Base-by-base conservation (phyloP, 2,888 invertebrate species). In the Tenthredo mesomela region DNA sequence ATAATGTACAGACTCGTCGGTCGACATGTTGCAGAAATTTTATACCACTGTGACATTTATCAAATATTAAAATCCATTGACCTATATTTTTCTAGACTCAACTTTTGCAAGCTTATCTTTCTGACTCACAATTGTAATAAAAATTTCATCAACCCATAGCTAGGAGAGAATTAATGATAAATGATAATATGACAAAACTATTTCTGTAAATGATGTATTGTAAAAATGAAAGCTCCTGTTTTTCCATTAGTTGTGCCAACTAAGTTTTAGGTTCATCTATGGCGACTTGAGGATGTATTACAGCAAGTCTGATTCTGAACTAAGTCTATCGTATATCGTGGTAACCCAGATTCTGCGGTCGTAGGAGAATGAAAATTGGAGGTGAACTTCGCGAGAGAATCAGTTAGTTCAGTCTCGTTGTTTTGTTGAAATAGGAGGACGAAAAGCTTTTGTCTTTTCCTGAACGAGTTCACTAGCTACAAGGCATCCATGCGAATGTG, bases 401-500 rank as follows among this genome's bases (percentile, higher is more conserved):
- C n/a, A 50, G 73, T 73, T 43, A 43, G 73, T 25, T 73, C 77
- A 50, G 77, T 77, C 54, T 77, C 6, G 29, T 77, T 77, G 77
- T 77, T 50, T 77, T 29, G 29, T 33, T 40, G 7, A 43, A 80
- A 61, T 58, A 37, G 21, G 25, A 40, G 61, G 40, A 33, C 6
- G 25, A 50, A 61, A 47, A 80, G 80, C 80, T 80, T 80, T 80
- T 80, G 58, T 80, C n/a, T 61, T 80, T 80, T 80, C 61, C 80
- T 37, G 37, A 61, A 15, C 80, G 61, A 80, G 80, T 80, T 80
- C 80, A n/a, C 80, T 21, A 61, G 80, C 61, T 40, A 50, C 40
- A n/a, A 37, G 87, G 77, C 87, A 87, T 86, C 89, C 88, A 89
- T 88, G 90, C 87, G 89, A 89, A 89, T 89, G 88, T 88, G 87